phyloP scores from a whole-genome alignment of 2,113 vertebrate species.

The Reinhardtius hippoglossoides region DNA sequence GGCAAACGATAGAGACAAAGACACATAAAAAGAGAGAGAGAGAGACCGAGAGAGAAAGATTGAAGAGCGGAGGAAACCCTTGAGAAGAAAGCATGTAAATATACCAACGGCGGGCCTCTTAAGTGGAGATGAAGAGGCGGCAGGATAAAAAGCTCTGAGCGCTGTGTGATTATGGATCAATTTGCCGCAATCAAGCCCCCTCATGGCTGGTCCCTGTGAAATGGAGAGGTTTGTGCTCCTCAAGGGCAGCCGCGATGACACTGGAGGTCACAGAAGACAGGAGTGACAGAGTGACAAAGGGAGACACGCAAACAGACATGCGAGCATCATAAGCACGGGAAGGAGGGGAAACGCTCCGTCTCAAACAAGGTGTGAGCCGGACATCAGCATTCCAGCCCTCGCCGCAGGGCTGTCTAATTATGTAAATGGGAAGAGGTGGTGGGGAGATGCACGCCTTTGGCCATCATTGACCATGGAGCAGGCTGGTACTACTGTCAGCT shows the following conservation, averaged over 20 bases:
- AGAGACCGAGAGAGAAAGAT: slow-evolving; percentile 5
- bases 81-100: slow-evolving; percentile 83
- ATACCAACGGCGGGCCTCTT: slow-evolving; percentile 74
- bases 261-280: slow-evolving; percentile 75
- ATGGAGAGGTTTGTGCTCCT: slow-evolving; percentile 80
- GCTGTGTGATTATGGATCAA: slow-evolving; percentile 84
- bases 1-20: slow-evolving; percentile 34
- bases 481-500: slow-evolving; percentile 11
- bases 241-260: slow-evolving; percentile 76
- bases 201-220: slow-evolving; percentile 78
- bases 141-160: slow-evolving; percentile 81
- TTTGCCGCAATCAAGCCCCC: slow-evolving; percentile 85
- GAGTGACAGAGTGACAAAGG: slow-evolving; percentile 60
- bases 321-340: slow-evolving; percentile 1
- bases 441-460: slow-evolving; percentile 45
- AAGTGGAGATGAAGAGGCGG: slow-evolving; percentile 78
- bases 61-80: slow-evolving; percentile 54
- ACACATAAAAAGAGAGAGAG: background rate
- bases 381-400: slow-evolving; percentile 49
- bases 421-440: slow-evolving; percentile 59
- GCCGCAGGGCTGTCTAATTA: slow-evolving; percentile 70
- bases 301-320: slow-evolving; percentile 42
- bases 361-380: slow-evolving; percentile 39
- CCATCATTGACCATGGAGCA: slow-evolving; percentile 43
- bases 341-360: slow-evolving; percentile 36